Percentiles rank a stretch among this genome's conserved stretches.
phyloP scores from a whole-genome alignment of 2,888 invertebrate genomes.

The Scaptomyza cyrtandrae region DNA sequence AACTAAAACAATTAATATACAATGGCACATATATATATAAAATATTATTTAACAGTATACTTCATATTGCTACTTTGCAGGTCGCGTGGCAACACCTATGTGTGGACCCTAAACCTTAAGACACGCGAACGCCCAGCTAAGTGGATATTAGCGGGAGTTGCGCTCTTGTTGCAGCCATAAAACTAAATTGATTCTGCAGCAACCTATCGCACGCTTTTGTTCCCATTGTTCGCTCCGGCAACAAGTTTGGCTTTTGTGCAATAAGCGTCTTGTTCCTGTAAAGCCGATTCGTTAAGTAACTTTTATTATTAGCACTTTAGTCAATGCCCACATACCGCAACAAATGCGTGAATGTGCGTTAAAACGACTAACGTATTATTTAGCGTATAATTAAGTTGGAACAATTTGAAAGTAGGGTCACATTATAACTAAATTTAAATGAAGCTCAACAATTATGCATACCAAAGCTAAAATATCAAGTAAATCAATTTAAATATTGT shows the following conservation, averaged over 20 bases:
- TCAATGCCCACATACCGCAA: conserved; percentile 7
- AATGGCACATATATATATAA: no score
- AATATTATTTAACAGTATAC: not conserved
- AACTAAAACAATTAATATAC: no score
- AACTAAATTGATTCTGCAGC: not conserved
- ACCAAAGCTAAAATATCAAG: no score
- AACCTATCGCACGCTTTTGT: not conserved
- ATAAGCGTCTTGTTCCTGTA: not conserved
- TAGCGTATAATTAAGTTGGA: no score
- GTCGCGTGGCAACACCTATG: conserved; percentile 94
- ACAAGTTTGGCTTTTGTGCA: not conserved
- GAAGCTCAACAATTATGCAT: no score
- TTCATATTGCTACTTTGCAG: conserved; percentile 79
- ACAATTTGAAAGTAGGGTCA: no score
- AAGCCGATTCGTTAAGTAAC: conserved; percentile 14
- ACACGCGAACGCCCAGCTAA: conserved; percentile 94
- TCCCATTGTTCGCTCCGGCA: conserved; percentile 6
- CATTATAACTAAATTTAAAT: no score
- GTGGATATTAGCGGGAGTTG: conserved; percentile 97
- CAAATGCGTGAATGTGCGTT: conserved; percentile 22
- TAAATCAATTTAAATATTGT: no score
- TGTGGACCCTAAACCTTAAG: conserved; percentile 98
- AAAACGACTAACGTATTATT: conserved; percentile 17
- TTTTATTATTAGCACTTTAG: no score
- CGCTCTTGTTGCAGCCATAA: conserved; percentile 91